Conservation (phyloP, 1,140 invertebrate species). For the Asobara japonica region DNA sequence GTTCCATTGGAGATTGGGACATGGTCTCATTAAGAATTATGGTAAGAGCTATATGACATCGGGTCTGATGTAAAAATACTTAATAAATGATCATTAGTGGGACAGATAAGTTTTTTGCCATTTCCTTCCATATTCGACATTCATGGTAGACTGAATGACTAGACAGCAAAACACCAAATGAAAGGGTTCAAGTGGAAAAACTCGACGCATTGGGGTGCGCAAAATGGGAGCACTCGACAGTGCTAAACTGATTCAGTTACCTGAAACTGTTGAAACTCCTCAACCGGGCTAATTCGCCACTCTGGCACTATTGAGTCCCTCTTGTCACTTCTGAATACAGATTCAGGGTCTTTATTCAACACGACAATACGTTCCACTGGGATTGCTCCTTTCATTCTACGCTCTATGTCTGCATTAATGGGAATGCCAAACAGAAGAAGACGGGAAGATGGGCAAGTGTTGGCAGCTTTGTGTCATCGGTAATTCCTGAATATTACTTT, state of each 20-base stretch:
- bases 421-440: not conserved
- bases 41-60: too few relatives aligned
- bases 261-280: not conserved
- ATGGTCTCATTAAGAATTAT: too few relatives aligned
- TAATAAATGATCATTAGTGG: too few relatives aligned
- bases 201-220: not conserved
- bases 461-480: not conserved
- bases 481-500: too few relatives aligned
- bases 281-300: not conserved
- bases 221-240: not conserved
- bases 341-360: not conserved
- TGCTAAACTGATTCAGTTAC: conserved; percentile 1
- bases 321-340: not conserved
- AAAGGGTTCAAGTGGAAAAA: not conserved
- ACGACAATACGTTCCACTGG: not conserved
- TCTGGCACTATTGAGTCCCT: not conserved
- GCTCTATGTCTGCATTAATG: not conserved
- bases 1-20: too few relatives aligned
- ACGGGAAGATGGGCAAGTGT: not conserved
- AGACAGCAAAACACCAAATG: not conserved
- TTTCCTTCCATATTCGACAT: too few relatives aligned
- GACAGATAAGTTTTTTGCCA: too few relatives aligned
- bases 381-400: not conserved
- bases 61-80: too few relatives aligned
- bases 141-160: not conserved